Evolutionary conservation across 2,113 vertebrate genomes (phyloP).

Genomic region (Aix galericulata): DNA sequence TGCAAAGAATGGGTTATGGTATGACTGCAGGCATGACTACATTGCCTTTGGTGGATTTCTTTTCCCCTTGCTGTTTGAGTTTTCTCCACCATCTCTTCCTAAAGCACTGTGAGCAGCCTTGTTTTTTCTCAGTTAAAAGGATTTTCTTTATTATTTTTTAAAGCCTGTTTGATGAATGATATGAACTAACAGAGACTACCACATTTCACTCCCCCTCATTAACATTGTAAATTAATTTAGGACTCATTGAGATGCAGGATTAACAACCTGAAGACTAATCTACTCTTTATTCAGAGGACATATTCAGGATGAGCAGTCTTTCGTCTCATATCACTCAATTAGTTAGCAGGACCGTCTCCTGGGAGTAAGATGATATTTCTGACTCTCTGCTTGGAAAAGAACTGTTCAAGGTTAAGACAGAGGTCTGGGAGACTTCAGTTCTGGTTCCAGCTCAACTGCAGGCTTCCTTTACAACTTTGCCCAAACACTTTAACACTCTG

Average conservation of each 20-base stretch:
- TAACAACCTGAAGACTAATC: constrained; percentile 33
- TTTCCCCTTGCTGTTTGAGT: background rate
- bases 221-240: constrained; percentile 43
- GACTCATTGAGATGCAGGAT: constrained; percentile 48
- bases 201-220: constrained; percentile 14
- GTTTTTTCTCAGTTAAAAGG: background rate
- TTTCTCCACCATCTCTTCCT: background rate
- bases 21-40: background rate
- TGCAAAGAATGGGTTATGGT: background rate
- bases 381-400: background rate
- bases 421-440: background rate
- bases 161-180: background rate
- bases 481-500: background rate
- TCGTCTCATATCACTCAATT: background rate
- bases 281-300: constrained; percentile 18
- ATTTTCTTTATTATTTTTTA: background rate
- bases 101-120: background rate
- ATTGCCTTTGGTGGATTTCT: background rate
- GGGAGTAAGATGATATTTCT: background rate
- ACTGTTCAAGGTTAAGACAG: background rate
- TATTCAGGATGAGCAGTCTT: background rate
- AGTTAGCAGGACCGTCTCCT: background rate
- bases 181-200: background rate
- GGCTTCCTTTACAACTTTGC: background rate
- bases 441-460: background rate